Evolutionary conservation across 2,113 vertebrate species (phyloP), one percentile per base, ranked within the genome.

Genomic region (Rhea pennata): DNA sequence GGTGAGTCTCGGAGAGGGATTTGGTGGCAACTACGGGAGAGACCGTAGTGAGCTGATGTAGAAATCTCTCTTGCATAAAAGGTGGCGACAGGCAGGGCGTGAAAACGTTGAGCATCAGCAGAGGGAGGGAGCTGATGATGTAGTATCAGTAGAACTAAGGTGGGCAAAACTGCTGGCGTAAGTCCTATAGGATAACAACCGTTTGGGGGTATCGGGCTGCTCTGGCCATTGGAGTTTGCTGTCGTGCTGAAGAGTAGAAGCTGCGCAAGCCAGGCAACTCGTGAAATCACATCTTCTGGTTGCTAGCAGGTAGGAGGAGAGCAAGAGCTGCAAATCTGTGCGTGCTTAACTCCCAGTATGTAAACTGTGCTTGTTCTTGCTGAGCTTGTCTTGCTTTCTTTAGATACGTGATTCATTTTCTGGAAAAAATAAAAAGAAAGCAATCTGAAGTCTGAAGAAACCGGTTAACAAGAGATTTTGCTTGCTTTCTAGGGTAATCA

Each of bases 291-390:
- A 23, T 10, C 15, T 31, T 0, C 5, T 10, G 21, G 10, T 23
- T 23, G 64, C 9, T 7, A 13, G n/a, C 44, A 14, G 72, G 17
- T 2, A 58, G 67, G 33, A 42, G 62, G 72, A 46, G 70, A 27
- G 3, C 5, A 22, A 31, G 70, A 82, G 83, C 51, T 74, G 87
- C 72, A 53, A 67, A n/a, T 36, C 17, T 0, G 10, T 5, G 39
- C 0, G 0, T 27, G 36, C 48, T 65, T 53, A 62, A 3, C 46
- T 73, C 67, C n/a, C 26, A 0, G 0, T 27, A 0, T 4, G 42
- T 10, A n/a, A 39, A 39, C 56, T 12, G 24, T 16, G 64, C 29
- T 81, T 23, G 15, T 48, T 46, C 56, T 27, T 70, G 54, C 59
- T 42, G 40, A 1, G 46, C 26, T 24, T 70, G 0, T 14, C n/a